A percentile compares a stretch with the other conserved stretches of the same genome.
phyloP scores from a whole-genome alignment of 2,113 vertebrate genomes.

The Oryzias curvinotus region DNA sequence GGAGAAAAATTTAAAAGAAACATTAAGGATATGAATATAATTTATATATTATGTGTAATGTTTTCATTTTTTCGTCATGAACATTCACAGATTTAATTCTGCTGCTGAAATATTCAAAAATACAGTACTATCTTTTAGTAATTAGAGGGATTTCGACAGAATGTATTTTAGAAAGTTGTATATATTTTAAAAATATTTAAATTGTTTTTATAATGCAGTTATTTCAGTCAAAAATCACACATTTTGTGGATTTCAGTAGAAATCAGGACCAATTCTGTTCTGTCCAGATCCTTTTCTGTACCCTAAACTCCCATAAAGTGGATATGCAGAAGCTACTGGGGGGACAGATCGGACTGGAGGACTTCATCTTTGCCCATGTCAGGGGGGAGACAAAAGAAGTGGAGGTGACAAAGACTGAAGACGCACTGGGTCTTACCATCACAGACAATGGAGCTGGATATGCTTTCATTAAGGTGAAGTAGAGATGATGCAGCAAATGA shows the following conservation, averaged over 20 bases:
- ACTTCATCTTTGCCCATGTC: conserved; percentile 96
- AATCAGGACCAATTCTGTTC: background rate
- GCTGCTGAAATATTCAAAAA: no score
- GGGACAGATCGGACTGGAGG: conserved; percentile 95
- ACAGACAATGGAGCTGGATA: conserved; percentile 95
- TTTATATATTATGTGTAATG: no score
- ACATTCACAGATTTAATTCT: no score
- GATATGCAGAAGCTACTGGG: conserved; percentile 98
- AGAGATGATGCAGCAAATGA: background rate
- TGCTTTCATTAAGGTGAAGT: conserved; percentile 92
- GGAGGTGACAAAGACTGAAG: conserved; percentile 94
- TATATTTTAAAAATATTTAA: no score
- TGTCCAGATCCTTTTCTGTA: conserved; percentile 94
- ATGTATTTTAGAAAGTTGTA: no score
- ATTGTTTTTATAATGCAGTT: background rate
- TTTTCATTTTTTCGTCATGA: no score
- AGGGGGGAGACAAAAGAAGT: conserved; percentile 95
- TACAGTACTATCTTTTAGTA: no score
- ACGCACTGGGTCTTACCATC: conserved; percentile 94
- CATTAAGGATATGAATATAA: no score
- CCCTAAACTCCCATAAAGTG: conserved; percentile 96
- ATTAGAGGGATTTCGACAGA: no score
- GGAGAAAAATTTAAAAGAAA: background rate
- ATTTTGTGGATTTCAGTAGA: background rate
- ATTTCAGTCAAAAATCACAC: background rate